Conservation (phyloP, 2,113 vertebrate genomes). For the Nematolebias whitei region DNA sequence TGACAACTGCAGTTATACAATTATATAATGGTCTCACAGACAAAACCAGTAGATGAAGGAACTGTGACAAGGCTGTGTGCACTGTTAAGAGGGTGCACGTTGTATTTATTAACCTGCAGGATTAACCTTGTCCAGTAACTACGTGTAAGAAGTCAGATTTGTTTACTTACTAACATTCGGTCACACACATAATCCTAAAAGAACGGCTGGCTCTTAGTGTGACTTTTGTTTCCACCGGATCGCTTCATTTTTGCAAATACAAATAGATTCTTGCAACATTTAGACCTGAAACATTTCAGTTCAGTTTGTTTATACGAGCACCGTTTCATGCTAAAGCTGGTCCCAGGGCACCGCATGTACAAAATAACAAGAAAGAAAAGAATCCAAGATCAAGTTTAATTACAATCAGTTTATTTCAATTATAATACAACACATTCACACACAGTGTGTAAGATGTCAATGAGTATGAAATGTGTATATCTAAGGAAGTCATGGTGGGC, state of each 20-base stretch:
- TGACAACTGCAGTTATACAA: constrained; percentile 80
- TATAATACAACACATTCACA: too few species aligned
- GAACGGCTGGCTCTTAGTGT: constrained; percentile 35
- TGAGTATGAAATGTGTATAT: too few species aligned
- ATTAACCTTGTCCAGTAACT: constrained; percentile 70
- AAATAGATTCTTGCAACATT: constrained; percentile 47
- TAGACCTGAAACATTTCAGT: constrained; percentile 55
- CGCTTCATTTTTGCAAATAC: constrained; percentile 15
- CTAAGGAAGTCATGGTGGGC: too few species aligned
- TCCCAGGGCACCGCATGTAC: too few species aligned
- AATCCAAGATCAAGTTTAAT: too few species aligned
- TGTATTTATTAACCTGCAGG: constrained; percentile 78
- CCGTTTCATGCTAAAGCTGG: too few species aligned
- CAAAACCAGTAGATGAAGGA: constrained; percentile 63
- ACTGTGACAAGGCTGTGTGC: constrained; percentile 59
- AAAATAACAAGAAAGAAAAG: too few species aligned
- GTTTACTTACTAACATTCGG: constrained; percentile 67
- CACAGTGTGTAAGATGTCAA: too few species aligned
- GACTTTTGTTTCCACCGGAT: constrained; percentile 29
- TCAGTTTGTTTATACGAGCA: background rate
- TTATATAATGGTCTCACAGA: constrained; percentile 72
- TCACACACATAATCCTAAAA: constrained; percentile 44
- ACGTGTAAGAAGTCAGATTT: constrained; percentile 58
- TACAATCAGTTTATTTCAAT: too few species aligned
- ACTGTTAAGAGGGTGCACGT: constrained; percentile 63